Evolutionary conservation across 2,113 vertebrate species (phyloP).

Genomic region (human (Homo sapiens)): DNA sequence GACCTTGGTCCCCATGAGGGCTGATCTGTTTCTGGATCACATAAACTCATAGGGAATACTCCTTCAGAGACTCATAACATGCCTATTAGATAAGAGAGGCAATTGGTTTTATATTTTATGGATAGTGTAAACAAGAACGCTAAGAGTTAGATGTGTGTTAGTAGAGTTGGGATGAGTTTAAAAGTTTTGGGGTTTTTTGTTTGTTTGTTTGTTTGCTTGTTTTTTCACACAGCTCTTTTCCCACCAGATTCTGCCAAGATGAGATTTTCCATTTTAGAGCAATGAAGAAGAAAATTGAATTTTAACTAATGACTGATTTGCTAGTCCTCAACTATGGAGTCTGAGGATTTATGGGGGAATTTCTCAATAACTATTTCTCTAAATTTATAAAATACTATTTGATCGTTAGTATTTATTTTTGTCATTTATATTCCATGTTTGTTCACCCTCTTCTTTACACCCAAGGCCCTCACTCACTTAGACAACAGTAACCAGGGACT

Average conservation of each 20-base stretch:
- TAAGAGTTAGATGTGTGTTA: background rate
- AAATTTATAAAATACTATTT: background rate
- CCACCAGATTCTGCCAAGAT: background rate
- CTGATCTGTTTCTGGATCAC: background rate
- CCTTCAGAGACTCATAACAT: background rate
- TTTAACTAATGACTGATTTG: slow-evolving; percentile 4
- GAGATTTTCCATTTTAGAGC: background rate
- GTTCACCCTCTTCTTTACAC: background rate
- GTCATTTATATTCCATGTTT: background rate
- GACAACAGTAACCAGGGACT: background rate
- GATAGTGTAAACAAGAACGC: background rate
- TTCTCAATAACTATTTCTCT: background rate
- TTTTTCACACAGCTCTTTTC: background rate
- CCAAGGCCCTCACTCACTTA: background rate
- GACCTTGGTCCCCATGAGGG: background rate
- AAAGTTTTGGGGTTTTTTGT: background rate
- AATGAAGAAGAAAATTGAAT: slow-evolving; percentile 12
- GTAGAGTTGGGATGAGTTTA: background rate
- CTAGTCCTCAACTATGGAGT: background rate
- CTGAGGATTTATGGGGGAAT: background rate
- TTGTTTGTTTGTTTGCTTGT: background rate
- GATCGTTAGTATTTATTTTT: slow-evolving; percentile 32
- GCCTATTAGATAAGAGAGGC: background rate
- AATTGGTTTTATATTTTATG: slow-evolving; percentile 33
- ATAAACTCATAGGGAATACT: background rate